Conservation (phyloP, 2,797 vertebrate species). For the Brachyalestes nurse region DNA sequence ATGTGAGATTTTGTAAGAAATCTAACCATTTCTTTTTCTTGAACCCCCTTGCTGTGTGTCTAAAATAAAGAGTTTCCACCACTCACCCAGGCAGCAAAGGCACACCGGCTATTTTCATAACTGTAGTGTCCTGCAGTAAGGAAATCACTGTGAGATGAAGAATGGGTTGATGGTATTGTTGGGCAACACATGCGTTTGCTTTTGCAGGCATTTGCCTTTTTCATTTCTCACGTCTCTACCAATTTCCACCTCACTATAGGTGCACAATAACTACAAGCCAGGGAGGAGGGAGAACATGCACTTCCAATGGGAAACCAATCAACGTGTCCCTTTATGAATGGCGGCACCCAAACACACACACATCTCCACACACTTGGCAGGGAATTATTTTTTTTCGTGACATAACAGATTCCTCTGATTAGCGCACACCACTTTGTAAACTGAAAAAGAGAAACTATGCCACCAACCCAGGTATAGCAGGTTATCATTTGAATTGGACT, state of each 20-base stretch:
- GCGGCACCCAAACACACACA: background rate
- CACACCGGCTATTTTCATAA: background rate
- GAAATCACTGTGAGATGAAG: background rate
- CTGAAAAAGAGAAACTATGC: conserved; percentile 19
- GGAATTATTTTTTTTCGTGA: background rate
- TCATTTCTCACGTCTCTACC: background rate
- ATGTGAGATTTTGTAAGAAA: conserved; percentile 7
- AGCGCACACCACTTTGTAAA: background rate
- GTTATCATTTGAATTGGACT: background rate
- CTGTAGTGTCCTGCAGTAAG: background rate
- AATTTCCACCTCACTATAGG: background rate
- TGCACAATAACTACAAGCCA: background rate
- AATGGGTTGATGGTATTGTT: background rate
- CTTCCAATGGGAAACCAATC: background rate
- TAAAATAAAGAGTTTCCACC: background rate
- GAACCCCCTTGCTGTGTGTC: background rate
- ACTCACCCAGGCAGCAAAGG: background rate
- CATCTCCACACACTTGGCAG: conserved; percentile 1
- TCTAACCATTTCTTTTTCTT: background rate
- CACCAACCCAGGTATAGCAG: background rate
- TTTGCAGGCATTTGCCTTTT: background rate
- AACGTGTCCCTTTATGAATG: background rate
- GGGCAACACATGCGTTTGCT: background rate
- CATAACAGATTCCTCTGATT: background rate
- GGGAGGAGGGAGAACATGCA: background rate